Evolutionary conservation across 2,888 invertebrate species (phyloP).

Genomic region (Aleiodes testaceus): DNA sequence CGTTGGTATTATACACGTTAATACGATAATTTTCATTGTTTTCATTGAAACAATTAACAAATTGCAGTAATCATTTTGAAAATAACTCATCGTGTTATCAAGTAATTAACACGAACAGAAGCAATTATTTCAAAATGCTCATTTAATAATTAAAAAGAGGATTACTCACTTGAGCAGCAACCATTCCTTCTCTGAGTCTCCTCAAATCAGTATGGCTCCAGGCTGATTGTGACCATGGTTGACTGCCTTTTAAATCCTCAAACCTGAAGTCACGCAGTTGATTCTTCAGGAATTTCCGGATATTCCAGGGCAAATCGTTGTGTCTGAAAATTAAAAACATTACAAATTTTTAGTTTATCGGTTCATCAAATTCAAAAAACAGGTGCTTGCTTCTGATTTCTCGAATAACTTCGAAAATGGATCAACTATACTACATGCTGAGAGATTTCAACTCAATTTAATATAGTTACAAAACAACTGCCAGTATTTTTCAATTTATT

Average conservation of each 20-base stretch:
- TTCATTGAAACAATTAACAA: no score
- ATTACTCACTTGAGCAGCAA: constrained; percentile 83
- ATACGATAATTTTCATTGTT: no score
- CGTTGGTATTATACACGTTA: no score
- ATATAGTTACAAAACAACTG: background rate
- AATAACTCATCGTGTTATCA: background rate
- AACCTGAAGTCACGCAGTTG: constrained; percentile 88
- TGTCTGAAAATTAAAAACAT: constrained; percentile 76
- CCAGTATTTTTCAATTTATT: no score
- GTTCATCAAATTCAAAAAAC: background rate
- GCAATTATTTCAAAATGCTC: background rate
- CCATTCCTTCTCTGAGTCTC: constrained; percentile 82
- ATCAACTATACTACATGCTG: no score
- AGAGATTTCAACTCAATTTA: no score
- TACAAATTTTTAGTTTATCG: no score
- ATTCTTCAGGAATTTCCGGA: constrained; percentile 91
- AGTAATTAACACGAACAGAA: background rate
- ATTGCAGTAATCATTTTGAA: no score
- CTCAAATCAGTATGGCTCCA: constrained; percentile 89
- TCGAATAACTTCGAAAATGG: no score
- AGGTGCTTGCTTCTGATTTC: no score
- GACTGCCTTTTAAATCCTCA: constrained; percentile 80
- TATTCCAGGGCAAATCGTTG: constrained; percentile 94
- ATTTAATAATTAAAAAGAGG: background rate
- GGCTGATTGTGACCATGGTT: constrained; percentile 82